A percentile compares a stretch with the other conserved stretches of the same genome.
These are phyloP conservation scores for Antedon mediterranea DNA, from an alignment of 53 echinoderm and acorn worm genomes.

Conservation along the genomic window DNA sequence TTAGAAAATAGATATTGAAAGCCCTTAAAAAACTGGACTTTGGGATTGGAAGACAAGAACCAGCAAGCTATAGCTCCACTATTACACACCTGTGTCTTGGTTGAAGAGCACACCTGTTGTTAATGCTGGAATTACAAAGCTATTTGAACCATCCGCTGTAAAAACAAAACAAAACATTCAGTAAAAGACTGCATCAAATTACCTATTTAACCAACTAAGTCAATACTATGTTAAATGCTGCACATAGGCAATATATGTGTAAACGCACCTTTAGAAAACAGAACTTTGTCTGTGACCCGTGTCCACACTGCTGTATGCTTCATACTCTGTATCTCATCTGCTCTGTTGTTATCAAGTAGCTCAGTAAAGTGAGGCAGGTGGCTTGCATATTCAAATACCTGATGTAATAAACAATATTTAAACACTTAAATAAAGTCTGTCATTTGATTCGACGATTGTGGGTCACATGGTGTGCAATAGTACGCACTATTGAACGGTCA, in stretches of 20 bases:
- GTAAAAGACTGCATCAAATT: neutral
- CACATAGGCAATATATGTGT: neutral
- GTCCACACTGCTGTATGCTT: conserved; percentile 45
- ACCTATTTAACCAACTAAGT: neutral
- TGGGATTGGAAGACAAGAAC: too few species aligned
- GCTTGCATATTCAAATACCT: conserved; percentile 50
- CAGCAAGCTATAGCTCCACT: too few species aligned
- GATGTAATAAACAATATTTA: too few species aligned
- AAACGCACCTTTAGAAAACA: conserved; percentile 50
- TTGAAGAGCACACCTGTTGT: conserved; percentile 53
- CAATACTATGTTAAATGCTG: neutral
- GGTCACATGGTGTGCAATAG: too few species aligned
- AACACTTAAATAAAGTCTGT: too few species aligned
- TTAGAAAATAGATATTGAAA: too few species aligned
- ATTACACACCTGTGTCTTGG: conserved; percentile 39
- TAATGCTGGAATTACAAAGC: conserved; percentile 58
- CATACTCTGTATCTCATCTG: conserved; percentile 62
- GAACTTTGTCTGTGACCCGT: conserved; percentile 44
- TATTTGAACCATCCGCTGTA: conserved; percentile 53
- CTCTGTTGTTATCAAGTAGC: conserved; percentile 77
- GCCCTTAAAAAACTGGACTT: too few species aligned
- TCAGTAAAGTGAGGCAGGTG: conserved; percentile 68
- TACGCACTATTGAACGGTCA: too few species aligned
- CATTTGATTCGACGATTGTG: too few species aligned
- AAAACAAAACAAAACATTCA: too few species aligned